Evolutionary conservation across 2,797 vertebrate species (phyloP).

Genomic region (Scolopax bukidnonensis): DNA sequence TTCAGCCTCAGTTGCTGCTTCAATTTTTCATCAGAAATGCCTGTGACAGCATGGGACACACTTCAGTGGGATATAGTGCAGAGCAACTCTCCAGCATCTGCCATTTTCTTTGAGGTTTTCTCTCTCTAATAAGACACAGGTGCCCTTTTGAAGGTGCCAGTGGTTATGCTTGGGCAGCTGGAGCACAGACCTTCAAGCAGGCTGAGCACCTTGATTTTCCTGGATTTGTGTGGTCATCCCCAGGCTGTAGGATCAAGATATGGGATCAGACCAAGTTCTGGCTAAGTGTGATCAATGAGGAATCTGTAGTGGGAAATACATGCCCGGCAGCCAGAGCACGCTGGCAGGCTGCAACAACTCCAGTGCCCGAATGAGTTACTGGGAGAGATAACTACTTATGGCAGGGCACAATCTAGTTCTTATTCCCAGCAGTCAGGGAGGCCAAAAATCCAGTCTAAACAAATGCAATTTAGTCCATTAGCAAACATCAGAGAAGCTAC

Average conservation of each 20-base stretch:
- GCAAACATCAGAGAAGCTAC: slow-evolving; percentile 32
- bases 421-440: background rate
- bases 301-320: background rate
- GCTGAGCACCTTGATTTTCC: background rate
- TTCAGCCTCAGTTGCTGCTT: slow-evolving; percentile 9
- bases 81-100: background rate
- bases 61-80: fast-evolving
- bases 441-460: slow-evolving; percentile 2
- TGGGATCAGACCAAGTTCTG: background rate
- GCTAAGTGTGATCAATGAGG: background rate
- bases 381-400: background rate
- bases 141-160: background rate
- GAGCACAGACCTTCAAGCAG: background rate
- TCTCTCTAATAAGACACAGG: background rate
- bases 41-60: background rate
- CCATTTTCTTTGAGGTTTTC: background rate
- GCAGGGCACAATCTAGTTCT: background rate
- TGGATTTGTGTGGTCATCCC: background rate
- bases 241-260: background rate
- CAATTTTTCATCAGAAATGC: background rate
- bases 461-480: slow-evolving; percentile 24
- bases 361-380: background rate
- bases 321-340: background rate
- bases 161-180: background rate
- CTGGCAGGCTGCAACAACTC: background rate